Base-by-base conservation (phyloP, 2,797 vertebrate species). In the Crocidura indochinensis region DNA sequence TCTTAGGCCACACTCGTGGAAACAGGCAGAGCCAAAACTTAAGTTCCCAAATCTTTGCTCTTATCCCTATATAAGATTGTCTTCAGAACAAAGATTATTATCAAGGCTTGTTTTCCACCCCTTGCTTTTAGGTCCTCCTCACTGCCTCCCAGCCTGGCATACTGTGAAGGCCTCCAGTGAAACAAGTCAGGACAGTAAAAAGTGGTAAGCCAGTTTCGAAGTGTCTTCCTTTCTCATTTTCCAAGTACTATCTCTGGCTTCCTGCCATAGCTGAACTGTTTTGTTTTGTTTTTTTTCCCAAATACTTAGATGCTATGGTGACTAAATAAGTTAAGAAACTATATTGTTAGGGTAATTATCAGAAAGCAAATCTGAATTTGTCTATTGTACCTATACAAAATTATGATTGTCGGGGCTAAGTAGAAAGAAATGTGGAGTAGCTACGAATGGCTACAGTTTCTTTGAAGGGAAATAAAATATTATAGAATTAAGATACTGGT, bases 271-370 rank as follows among this genome's bases (percentile, higher is more conserved):
- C 81, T 68, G 75, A 87, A 56, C 56, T 93, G 76, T 91, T 93
- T 79, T 72, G 62, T 49, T 80, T 38, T 93, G 76, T 91, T 93
- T 79, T 72, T 67, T 49, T 80, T 38, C 5, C 38, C 56, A 89
- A 74, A 69, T 64, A 81, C 47, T 89, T 94, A 68, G 91, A 82
- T 65, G 84, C 91, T 53, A 69, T 74, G 81, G 91, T 68, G 67
- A 95, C 92, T 27, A 44, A 76, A 47, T 78, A 87, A 94, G 88
- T 73, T 92, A 68, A 72, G 46, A 46, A 74, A 73, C 51, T 29
- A 73, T 51, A 72, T 74, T 62, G 80, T 49, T 51, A 88, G 69
- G 75, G 79, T 49, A 85, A 91, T 69, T 75, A 91, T 24, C 24
- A 72, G 72, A 84, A 22, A 81, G 46, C 87, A 56, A 12, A 76